Conservation (phyloP, 2,113 vertebrate species). For the Toxotes chatareus region DNA sequence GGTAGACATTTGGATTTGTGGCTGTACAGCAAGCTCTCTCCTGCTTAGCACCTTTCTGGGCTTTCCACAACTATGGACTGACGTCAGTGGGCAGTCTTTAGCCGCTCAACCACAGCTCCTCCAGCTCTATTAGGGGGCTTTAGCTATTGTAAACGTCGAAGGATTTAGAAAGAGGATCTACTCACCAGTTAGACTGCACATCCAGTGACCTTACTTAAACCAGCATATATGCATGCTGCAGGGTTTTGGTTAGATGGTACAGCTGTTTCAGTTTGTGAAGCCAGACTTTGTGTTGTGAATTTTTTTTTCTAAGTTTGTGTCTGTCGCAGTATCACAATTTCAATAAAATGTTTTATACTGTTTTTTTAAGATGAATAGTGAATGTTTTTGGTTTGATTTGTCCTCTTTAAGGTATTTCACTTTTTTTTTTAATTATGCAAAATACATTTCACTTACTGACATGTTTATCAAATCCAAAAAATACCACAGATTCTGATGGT, state of each 20-base stretch:
- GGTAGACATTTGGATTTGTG: conserved; percentile 23
- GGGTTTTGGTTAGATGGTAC: not conserved
- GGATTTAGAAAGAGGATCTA: conserved; percentile 61
- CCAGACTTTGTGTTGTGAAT: conserved; percentile 2
- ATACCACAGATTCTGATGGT: not conserved
- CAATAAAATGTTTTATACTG: conserved; percentile 68
- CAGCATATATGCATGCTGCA: not conserved
- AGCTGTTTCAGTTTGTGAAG: not conserved
- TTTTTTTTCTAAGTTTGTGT: conserved; percentile 16
- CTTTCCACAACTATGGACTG: conserved; percentile 53
- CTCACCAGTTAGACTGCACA: conserved; percentile 26
- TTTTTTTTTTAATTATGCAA: not conserved
- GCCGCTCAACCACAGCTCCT: conserved; percentile 65
- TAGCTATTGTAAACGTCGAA: conserved; percentile 53
- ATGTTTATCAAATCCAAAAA: not conserved
- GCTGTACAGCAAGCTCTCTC: conserved; percentile 48
- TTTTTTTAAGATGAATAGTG: conserved; percentile 23
- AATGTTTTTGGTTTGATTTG: conserved; percentile 10
- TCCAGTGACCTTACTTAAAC: conserved; percentile 36
- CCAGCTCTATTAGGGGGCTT: conserved; percentile 65
- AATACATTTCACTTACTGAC: not conserved
- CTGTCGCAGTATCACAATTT: conserved; percentile 27
- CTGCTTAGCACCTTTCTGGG: conserved; percentile 53
- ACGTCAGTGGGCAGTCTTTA: conserved; percentile 72
- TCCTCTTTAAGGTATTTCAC: not conserved